These are phyloP conservation scores for Lithophane semibrunnea DNA, from an alignment of 2,888 invertebrate genomes.

Conservation along the genomic window DNA sequence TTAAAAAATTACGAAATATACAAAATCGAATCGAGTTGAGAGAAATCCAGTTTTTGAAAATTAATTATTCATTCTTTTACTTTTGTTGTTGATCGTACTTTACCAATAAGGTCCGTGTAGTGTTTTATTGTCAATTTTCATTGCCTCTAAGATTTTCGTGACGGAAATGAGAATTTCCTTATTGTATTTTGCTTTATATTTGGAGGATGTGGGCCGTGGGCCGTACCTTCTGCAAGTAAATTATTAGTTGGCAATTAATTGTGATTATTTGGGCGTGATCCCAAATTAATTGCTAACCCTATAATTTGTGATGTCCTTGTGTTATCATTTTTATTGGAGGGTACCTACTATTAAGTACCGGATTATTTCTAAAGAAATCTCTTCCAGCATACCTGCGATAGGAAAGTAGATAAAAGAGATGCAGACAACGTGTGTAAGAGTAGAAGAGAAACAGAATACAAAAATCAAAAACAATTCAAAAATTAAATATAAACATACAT, in stretches of 20 bases:
- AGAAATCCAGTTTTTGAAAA: no score
- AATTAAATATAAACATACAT: no score
- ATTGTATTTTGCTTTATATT: conserved; percentile 24
- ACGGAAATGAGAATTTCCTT: conserved; percentile 45
- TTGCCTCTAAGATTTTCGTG: conserved; percentile 35
- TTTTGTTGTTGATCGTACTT: conserved; percentile 10
- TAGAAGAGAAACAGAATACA: no score
- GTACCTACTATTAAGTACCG: no score
- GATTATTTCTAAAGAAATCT: no score
- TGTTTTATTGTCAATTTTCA: conserved; percentile 31
- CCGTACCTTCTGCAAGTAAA: conserved; percentile 29
- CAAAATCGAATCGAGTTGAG: no score
- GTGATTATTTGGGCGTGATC: conserved; percentile 6
- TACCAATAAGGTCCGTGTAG: neutral
- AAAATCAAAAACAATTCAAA: no score
- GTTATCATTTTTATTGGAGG: conserved; percentile 9
- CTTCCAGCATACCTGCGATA: no score
- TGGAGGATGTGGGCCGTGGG: conserved; percentile 43
- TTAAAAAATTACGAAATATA: no score
- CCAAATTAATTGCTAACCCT: neutral
- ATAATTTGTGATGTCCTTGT: conserved; percentile 32
- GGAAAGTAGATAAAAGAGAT: no score
- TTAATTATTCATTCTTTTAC: no score
- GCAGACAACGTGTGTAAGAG: no score
- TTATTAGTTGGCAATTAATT: conserved; percentile 23